Evolutionary conservation across 2,888 invertebrate species (phyloP), one percentile per base, ranked within the genome.

Genomic region (Busseola fusca): DNA sequence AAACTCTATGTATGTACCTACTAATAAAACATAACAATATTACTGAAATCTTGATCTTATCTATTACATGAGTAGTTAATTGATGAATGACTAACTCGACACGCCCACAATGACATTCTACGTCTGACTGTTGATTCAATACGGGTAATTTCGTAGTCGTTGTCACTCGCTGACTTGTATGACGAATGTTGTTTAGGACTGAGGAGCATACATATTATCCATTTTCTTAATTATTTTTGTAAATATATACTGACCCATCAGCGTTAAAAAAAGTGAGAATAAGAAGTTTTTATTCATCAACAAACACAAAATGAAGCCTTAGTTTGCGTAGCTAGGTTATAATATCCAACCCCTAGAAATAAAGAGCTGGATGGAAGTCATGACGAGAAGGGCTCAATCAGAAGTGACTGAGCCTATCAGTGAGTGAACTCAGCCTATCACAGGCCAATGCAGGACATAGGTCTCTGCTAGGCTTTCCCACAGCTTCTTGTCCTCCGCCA

Each of bases 21-120:
- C 57, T 58, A 76, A 79, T 68, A 76, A 76, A 73, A 69, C 58
- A 50, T 64, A 64, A 75, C 75, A 81, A 58, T 78, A 72, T 69
- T 58, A 68, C 65, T 64, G 59, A 64, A 72, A 64, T 63, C 57
- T 64, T 45, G 80, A 74, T 69, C 45, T 76, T 81, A 82, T 84
- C 82, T 62, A 45, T 64, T 66, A 65, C 54, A 66, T 25, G 52
- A 68, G 68, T 63, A 72, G 58, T 84, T 78, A 83, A 82, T 78
- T 83, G 85, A 83, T 84, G 74, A 76, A 84, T 85, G 81, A 67
- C 62, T 75, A 64, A 76, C n/a, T 64, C 27, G 59, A 69, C 70
- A 83, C 76, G 72, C 74, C 83, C 42, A 78, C 79, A 64, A 14
- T 34, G n/a, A 72, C 30, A 73, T 66, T 72, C 76, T 74, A 69